phyloP scores from a whole-genome alignment of 2,888 invertebrate genomes.

The Campopleginae sp. region DNA sequence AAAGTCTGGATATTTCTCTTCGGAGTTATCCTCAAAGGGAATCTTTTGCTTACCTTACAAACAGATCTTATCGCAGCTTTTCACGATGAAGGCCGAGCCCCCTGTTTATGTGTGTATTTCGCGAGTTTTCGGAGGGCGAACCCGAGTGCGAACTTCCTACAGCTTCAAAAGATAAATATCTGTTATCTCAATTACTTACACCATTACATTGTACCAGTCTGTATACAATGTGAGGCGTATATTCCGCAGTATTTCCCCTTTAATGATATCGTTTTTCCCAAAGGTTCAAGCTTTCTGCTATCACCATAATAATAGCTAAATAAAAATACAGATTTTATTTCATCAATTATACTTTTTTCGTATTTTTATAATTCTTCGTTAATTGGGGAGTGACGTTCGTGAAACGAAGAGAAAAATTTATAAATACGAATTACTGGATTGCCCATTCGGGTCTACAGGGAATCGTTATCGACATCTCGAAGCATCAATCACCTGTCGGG shows the following conservation, averaged over 20 bases:
- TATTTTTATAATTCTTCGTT: not conserved
- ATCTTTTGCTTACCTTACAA: not conserved
- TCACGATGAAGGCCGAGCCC: conserved; percentile 27
- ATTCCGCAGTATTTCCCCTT: not conserved
- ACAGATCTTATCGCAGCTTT: conserved; percentile 45
- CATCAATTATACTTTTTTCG: not conserved
- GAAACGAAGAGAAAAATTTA: not conserved
- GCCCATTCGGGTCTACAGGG: not conserved
- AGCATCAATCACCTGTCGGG: not conserved
- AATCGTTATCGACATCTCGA: not conserved
- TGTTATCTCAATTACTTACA: conserved; percentile 43
- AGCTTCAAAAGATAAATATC: conserved; percentile 38
- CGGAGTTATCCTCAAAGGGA: conserved; percentile 49
- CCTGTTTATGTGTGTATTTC: conserved; percentile 17
- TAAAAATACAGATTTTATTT: not conserved
- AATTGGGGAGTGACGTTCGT: not conserved
- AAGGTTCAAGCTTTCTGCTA: not conserved
- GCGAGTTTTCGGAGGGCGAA: conserved; percentile 7
- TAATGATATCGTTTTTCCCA: not conserved
- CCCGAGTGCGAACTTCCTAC: conserved; percentile 25
- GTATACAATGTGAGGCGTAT: not conserved
- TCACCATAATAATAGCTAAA: not conserved
- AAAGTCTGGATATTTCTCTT: conserved; percentile 25
- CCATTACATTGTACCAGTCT: conserved; percentile 8
- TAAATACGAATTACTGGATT: not conserved